Conservation (phyloP, 2,888 invertebrate genomes). For the Lasioglossum zephyrum region DNA sequence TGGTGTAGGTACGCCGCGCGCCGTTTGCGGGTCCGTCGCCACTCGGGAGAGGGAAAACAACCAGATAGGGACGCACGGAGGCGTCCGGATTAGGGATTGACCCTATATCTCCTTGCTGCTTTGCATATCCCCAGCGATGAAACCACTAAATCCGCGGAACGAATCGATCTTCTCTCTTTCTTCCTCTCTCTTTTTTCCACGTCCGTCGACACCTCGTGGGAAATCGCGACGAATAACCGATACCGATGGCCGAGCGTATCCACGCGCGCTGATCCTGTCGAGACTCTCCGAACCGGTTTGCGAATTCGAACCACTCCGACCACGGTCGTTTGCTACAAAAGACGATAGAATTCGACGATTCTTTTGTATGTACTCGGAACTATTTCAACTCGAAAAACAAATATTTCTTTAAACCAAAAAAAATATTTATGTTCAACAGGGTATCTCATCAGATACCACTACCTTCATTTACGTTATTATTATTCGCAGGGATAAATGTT, state of each 20-base stretch:
- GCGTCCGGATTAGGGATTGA: slow-evolving; percentile 44
- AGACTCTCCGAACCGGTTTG: slow-evolving; percentile 34
- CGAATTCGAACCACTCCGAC: slow-evolving; percentile 9
- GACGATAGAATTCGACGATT: background rate
- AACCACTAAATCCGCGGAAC: slow-evolving; percentile 72
- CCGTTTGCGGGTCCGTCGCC: slow-evolving; percentile 29
- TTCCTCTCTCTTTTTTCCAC: background rate
- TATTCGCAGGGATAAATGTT: no score
- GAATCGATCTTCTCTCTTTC: slow-evolving; percentile 65
- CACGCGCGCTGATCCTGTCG: slow-evolving; percentile 58
- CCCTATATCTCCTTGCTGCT: slow-evolving; percentile 66
- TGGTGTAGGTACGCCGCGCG: slow-evolving; percentile 43
- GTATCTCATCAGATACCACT: no score
- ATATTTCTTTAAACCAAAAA: no score
- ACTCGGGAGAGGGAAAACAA: slow-evolving; percentile 14
- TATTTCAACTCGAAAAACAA: background rate
- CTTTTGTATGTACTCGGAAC: background rate
- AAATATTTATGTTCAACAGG: no score
- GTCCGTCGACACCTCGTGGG: slow-evolving; percentile 61
- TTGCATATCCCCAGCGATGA: slow-evolving; percentile 76
- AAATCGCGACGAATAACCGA: slow-evolving; percentile 69
- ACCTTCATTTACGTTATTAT: no score
- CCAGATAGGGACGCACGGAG: slow-evolving; percentile 22
- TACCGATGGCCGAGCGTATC: slow-evolving; percentile 53
- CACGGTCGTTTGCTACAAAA: slow-evolving; percentile 21